Evolutionary conservation across 2,797 vertebrate species (phyloP), one percentile per base, ranked within the genome.

Genomic region (Sphenopsis melanotis): DNA sequence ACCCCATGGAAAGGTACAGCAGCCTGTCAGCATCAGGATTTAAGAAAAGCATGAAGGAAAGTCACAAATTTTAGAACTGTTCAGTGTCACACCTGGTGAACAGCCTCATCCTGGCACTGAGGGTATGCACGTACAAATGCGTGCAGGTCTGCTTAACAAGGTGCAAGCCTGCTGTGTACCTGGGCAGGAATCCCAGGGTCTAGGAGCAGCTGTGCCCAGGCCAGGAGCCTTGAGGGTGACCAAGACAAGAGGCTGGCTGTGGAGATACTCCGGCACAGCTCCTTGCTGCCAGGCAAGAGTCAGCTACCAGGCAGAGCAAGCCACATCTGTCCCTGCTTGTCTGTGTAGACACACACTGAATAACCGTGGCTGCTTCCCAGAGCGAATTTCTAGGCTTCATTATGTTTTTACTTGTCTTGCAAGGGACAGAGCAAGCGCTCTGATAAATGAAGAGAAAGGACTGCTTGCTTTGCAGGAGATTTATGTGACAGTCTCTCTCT

Each of bases 121-220:
- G 30, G 21, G 20, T 30, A 20, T 0, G 4, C 0, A 0, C 37
- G 61, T 29, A 21, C 0, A 0, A 4, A 4, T 0, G 1, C 0
- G 0, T 18, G 53, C 55, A 60, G 16, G 12, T 34, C 36, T 80
- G 22, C 36, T 86, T 37, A 55, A 57, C 44, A 70, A 78, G 41
- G 32, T 68, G 65, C 36, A 71, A 63, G 39, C 20, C 2, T 32
- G 19, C 39, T 30, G 2, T 1, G 0, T 18, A 70, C 36, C 53
- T 46, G 17, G 21, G 46, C 37, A 36, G 22, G 30, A 74, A 47
- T 47, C 37, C n/a, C 24, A 29, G 59, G 32, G 15, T 37, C 36
- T 46, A 44, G 70, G 14, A 52, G 49, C 11, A 27, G 32, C 53
- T 63, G 14, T 44, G 53, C 50, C 53, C 2, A 1, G 81, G 44